Evolutionary conservation across 2,797 vertebrate genomes (phyloP).

Genomic region (Remorina albescens): DNA sequence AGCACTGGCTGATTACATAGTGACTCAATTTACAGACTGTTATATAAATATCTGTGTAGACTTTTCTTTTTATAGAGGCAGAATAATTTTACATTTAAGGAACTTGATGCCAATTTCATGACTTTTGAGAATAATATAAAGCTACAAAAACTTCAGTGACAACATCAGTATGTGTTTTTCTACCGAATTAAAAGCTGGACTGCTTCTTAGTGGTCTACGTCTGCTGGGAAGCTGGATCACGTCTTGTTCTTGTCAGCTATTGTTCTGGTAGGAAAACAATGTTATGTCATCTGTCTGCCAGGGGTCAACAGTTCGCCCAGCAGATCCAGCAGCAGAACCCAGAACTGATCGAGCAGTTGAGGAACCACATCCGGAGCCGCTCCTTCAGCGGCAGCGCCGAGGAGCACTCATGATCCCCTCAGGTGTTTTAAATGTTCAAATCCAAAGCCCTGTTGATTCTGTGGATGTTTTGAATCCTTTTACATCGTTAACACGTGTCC

Average conservation of each 20-base stretch:
- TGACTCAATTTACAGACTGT: not conserved
- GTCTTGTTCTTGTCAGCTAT: not conserved
- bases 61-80: not conserved
- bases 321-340: conserved; percentile 99
- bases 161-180: not conserved
- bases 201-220: too few relatives aligned
- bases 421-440: conserved; percentile 31
- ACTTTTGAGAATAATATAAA: not conserved
- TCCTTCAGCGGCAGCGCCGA: conserved; percentile 96
- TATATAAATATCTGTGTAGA: not conserved
- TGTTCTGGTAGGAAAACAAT: not conserved
- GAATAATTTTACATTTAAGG: not conserved
- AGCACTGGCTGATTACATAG: not conserved
- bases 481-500: not conserved
- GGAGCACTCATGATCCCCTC: conserved; percentile 92
- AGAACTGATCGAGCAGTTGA: conserved; percentile 96
- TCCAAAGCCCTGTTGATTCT: not conserved
- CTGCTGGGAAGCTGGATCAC: not conserved
- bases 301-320: conserved; percentile 98
- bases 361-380: conserved; percentile 97
- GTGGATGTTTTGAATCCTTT: not conserved
- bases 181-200: too few relatives aligned
- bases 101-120: not conserved
- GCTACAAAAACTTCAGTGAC: not conserved
- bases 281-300: conserved; percentile 60